Percentiles rank a stretch among this genome's conserved stretches.
These are phyloP conservation scores for Notiomystis cincta DNA, from an alignment of 2,113 vertebrate species.

Conservation along the genomic window DNA sequence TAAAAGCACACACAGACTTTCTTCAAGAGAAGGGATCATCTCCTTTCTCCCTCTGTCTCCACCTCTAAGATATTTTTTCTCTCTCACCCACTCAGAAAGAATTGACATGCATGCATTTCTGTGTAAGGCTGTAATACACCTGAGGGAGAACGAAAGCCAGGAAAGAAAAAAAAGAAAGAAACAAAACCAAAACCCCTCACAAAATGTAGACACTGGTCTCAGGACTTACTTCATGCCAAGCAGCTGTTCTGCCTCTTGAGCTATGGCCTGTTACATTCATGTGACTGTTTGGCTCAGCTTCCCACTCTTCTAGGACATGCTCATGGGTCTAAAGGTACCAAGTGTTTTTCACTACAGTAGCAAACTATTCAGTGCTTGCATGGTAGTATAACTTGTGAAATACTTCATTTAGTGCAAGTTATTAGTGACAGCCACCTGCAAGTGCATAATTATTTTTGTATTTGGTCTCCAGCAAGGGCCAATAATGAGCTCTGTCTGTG, in stretches of 20 bases:
- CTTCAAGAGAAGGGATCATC: background rate
- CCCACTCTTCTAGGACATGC: background rate
- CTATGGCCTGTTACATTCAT: background rate
- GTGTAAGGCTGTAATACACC: background rate
- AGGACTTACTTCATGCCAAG: background rate
- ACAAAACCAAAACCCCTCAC: too few species aligned
- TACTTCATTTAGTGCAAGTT: background rate
- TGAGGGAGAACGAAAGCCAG: background rate
- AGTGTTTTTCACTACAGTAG: background rate
- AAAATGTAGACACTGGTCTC: background rate
- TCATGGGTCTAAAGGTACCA: background rate
- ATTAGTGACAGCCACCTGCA: background rate
- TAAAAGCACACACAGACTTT: background rate
- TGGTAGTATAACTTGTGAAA: background rate
- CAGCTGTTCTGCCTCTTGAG: background rate
- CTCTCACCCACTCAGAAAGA: background rate
- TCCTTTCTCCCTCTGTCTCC: background rate
- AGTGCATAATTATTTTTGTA: background rate
- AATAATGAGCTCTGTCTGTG: accelerated
- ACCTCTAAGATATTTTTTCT: background rate
- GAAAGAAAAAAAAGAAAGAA: background rate
- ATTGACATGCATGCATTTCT: background rate
- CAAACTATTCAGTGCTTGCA: background rate
- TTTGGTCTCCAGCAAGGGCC: background rate
- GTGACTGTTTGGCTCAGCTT: background rate